Evolutionary conservation across 2,113 vertebrate genomes (phyloP), one percentile per base, ranked within the genome.

Genomic region (Mionectes macconnelli): DNA sequence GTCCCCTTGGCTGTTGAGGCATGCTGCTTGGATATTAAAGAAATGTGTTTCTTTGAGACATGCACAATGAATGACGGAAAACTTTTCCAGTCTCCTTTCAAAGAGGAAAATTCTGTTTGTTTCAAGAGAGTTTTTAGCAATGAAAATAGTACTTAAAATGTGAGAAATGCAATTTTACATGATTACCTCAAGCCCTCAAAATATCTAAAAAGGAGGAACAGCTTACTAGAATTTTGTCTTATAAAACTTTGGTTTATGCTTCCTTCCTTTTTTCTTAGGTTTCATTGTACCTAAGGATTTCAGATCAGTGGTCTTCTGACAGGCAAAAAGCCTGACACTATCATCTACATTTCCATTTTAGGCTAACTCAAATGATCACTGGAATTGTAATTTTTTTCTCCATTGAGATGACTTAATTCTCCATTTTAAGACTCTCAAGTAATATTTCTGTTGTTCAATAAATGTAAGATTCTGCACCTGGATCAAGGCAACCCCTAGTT

Each of bases 401-500:
- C 42, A 0, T 44, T 84, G 30, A 55, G 39, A 59, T 52, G 3
- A 66, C 4, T 69, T 74, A 68, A 66, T 77, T 77, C 42, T 89
- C 45, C 30, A 0, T 47, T 90, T 86, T 73, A 35, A 74, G 8
- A 45, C 8, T 33, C 23, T 76, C 42, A 50, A 44, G 14, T 45
- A 0, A 33, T 75, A 78, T 31, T 57, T 27, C 33, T 22, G 22
- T 30, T 4, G 4, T 66, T 78, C 23, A 74, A 49, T 18, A 86
- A 70, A 25, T 45, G 12, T 7, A 67, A 56, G 10, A 4, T 79
- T 47, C 11, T 49, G 6, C 23, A 57, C 13, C 1, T 52, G 3
- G 5, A 3, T 28, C 9, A 2, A 27, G 31, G 30, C 8, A 89
- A 67, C 2, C 3, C 11, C 18, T 8, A 1, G 2, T 23, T 14